phyloP scores from a whole-genome alignment of 2,888 invertebrate genomes.

The Cheilosia soror region DNA sequence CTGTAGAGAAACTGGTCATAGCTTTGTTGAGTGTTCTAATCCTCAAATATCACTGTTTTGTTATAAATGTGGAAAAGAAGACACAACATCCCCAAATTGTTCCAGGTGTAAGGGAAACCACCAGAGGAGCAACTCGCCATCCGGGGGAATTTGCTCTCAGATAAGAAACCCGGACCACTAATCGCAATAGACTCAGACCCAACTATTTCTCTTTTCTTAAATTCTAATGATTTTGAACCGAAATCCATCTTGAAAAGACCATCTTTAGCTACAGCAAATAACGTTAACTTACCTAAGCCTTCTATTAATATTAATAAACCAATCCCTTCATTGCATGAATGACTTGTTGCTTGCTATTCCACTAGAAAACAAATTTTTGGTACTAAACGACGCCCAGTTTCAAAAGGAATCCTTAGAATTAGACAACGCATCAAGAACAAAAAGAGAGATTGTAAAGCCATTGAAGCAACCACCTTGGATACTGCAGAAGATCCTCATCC shows the following conservation, averaged over 20 bases:
- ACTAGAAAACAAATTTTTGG: not conserved
- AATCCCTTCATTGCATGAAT: too few relatives aligned
- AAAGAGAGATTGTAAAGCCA: not conserved
- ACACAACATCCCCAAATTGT: not conserved
- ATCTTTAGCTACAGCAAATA: not conserved
- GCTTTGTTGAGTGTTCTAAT: too few relatives aligned
- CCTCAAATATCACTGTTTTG: too few relatives aligned
- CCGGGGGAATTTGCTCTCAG: not conserved
- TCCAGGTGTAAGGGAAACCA: not conserved
- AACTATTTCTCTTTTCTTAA: not conserved
- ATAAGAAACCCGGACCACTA: not conserved
- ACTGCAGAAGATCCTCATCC: not conserved
- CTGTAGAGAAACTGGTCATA: too few relatives aligned
- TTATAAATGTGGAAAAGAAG: too few relatives aligned
- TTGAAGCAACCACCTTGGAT: not conserved
- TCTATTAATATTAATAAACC: too few relatives aligned
- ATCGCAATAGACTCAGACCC: not conserved
- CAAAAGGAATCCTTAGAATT: not conserved
- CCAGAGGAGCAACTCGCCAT: not conserved
- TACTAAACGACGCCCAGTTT: not conserved
- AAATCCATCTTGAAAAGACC: not conserved
- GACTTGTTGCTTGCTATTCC: too few relatives aligned
- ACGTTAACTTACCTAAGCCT: too few relatives aligned
- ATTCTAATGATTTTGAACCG: not conserved
- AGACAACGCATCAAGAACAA: not conserved